phyloP scores from a whole-genome alignment of 2,888 invertebrate genomes.

The Anoncus sp. region DNA sequence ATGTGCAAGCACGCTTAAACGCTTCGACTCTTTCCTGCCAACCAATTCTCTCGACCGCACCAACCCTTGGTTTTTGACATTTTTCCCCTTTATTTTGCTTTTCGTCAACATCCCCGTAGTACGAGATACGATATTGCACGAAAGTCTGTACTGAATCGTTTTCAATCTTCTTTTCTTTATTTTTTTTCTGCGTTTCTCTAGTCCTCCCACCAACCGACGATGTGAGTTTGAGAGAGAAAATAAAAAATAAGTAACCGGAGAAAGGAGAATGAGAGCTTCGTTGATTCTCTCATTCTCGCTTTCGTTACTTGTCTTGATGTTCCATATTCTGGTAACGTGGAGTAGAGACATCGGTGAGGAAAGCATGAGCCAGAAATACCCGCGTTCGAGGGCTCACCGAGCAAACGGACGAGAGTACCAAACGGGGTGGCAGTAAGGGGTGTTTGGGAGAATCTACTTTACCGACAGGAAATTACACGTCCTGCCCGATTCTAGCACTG shows the following conservation, averaged over 20 bases:
- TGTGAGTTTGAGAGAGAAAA: not conserved
- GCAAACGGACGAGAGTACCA: conserved; percentile 69
- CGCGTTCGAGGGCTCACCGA: conserved; percentile 71
- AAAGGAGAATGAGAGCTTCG: conserved; percentile 10
- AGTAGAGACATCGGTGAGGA: conserved; percentile 43
- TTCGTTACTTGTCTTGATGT: conserved; percentile 23
- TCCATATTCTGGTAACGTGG: not conserved
- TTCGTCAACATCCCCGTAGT: conserved; percentile 4
- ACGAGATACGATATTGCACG: conserved; percentile 25
- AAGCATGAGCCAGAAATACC: conserved; percentile 41
- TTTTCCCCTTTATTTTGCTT: conserved; percentile 16
- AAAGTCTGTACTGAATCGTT: conserved; percentile 9
- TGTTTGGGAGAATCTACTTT: conserved; percentile 72
- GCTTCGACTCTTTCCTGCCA: conserved; percentile 14
- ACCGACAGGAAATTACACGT: conserved; percentile 81
- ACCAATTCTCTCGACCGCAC: conserved; percentile 4
- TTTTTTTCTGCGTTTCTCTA: not conserved
- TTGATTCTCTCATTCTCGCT: conserved; percentile 21
- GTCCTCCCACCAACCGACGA: not conserved
- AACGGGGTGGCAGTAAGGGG: conserved; percentile 39
- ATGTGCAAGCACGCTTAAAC: conserved; percentile 25
- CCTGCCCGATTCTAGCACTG: conserved; percentile 69
- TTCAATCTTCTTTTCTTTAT: conserved; percentile 24
- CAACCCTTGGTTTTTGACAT: conserved; percentile 24
- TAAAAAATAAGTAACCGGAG: conserved; percentile 26